Evolutionary conservation across 23 tunicate species (phyloP), one percentile per base, ranked within the genome.

Genomic region (Trididemnum nubilum): DNA sequence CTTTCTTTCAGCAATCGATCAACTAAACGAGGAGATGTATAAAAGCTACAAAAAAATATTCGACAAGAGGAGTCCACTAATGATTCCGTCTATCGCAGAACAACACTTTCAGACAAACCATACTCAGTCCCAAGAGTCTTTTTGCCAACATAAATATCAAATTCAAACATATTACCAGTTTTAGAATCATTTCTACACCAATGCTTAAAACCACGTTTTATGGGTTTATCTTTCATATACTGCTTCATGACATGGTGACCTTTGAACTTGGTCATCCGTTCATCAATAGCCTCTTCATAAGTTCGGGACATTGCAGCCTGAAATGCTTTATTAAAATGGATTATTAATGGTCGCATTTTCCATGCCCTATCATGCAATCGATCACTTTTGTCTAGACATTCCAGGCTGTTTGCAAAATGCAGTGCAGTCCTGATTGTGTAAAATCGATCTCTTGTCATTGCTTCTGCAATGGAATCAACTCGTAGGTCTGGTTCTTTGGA

Each of bases 11-110:
- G 31, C 74, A 67, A 33, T 33, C 74, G 3, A 38, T 67, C 31
- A 67, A 67, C 37, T 38, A 38, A 9, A 21, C 22, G 58, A 31
- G 78, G 78, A 38, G 78, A 73, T 15, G 78, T 73, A 31, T n/a
- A 73, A 40, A 73, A 73, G 39, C 24, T 73, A 26, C 78, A 73
- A 37, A n/a, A 73, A 73, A 73, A 73, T 2, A 73, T 38, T 73
- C 78, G 22, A 24, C 57, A 38, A 26, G 9, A n/a, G 4, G 58
- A 22, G 25, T 34, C 58, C 21, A 9, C 39, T n/a, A 73, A 31
- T 7, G 58, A 73, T 40, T 40, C 58, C 22, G 78, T 38, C 15
- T 37, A 58, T 73, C 39, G 31, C 57, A 73, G 22, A 37, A 73
- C 78, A 38, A 73, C 78, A 73, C 58, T 73, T 40, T 38, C 58